Conservation (phyloP, 2,113 vertebrate species). For the Aptenodytes forsteri region DNA sequence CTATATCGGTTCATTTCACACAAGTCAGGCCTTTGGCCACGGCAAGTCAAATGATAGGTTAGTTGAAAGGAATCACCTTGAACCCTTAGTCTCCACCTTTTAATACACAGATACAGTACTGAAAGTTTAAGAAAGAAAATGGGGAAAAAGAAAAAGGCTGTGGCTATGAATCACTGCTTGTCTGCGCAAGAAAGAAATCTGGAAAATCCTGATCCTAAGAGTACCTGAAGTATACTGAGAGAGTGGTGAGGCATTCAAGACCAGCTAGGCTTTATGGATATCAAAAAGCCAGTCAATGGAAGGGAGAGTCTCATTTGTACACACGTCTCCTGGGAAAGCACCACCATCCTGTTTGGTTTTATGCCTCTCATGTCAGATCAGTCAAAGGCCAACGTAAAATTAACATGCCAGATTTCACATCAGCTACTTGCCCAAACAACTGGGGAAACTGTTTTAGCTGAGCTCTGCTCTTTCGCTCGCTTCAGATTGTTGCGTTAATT, state of each 20-base stretch:
- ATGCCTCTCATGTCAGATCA: constrained; percentile 16
- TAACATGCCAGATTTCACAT: constrained; percentile 1
- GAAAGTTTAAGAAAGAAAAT: background rate
- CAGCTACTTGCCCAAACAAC: constrained; percentile 9
- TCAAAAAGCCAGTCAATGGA: background rate
- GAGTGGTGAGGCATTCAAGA: background rate
- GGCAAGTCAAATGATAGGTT: background rate
- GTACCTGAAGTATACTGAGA: background rate
- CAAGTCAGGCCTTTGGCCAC: background rate
- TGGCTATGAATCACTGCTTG: background rate
- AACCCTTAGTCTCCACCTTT: background rate
- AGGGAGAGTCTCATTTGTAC: background rate
- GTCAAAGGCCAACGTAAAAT: background rate
- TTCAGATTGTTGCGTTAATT: constrained; percentile 26
- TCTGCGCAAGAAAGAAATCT: background rate
- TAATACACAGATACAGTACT: background rate
- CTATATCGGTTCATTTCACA: background rate
- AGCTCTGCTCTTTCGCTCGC: background rate
- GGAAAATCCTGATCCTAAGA: background rate
- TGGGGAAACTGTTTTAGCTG: constrained; percentile 13
- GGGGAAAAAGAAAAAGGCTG: background rate
- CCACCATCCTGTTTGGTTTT: constrained; percentile 11
- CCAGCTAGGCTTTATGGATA: background rate
- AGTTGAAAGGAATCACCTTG: background rate
- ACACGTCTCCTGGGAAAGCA: background rate